A percentile compares a stretch with the other conserved stretches of the same genome.
Conservation (phyloP, 2,888 invertebrate genomes). For the Rhimphoctona megacephalus region DNA sequence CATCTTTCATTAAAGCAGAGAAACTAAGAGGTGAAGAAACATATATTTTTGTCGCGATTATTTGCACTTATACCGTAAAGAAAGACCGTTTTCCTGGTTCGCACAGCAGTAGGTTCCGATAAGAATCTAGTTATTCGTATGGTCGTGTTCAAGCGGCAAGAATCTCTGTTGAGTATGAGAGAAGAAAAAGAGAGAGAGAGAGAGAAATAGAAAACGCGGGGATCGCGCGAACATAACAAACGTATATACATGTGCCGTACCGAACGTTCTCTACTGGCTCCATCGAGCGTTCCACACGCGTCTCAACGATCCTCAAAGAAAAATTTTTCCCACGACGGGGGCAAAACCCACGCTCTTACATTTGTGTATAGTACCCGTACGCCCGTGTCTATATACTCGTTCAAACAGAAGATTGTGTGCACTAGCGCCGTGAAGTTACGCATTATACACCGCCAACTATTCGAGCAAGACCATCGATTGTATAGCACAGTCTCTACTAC, state of each 20-base stretch:
- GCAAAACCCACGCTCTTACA: constrained; percentile 66
- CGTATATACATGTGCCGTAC: constrained; percentile 19
- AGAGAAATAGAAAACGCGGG: constrained; percentile 43
- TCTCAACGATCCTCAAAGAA: constrained; percentile 63
- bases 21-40: constrained; percentile 34
- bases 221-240: constrained; percentile 55
- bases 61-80: constrained; percentile 50
- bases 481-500: background rate
- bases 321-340: constrained; percentile 69
- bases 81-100: constrained; percentile 63
- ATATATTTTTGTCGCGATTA: constrained; percentile 43
- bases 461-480: constrained; percentile 63
- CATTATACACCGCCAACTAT: constrained; percentile 41
- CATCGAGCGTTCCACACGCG: constrained; percentile 69
- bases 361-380: constrained; percentile 32
- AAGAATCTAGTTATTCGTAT: constrained; percentile 67
- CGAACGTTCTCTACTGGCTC: constrained; percentile 15
- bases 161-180: constrained; percentile 51
- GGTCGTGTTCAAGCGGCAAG: constrained; percentile 63
- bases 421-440: constrained; percentile 24
- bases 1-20: constrained; percentile 30
- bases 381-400: background rate
- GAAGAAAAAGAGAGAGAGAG: background rate
- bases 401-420: background rate
- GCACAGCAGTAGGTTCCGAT: constrained; percentile 59